Conservation (phyloP, 30 jellyfish, hydroid and myxozoan species). For the Morbakka virulenta region DNA sequence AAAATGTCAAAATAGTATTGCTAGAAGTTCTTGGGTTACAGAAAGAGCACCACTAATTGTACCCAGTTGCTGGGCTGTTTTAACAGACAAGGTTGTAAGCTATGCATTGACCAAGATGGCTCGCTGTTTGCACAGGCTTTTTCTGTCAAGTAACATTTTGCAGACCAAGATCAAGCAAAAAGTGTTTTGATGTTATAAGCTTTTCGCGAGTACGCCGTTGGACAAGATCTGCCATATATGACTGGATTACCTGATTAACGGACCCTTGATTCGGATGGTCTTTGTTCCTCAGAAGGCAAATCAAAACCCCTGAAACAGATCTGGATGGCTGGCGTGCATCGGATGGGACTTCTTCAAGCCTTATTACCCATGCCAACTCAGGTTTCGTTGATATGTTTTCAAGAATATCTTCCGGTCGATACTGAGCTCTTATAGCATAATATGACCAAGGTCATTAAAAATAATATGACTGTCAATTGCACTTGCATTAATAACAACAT, state of each 20-base stretch:
- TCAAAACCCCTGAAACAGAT: constrained; percentile 1
- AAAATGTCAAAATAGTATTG: constrained; percentile 19
- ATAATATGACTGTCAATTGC: constrained; percentile 33
- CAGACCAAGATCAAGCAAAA: constrained; percentile 19
- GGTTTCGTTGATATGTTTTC: background rate
- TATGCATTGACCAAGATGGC: constrained; percentile 51
- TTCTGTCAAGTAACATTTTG: constrained; percentile 41
- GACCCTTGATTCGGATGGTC: constrained; percentile 5
- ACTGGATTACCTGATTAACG: background rate
- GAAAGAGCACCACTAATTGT: constrained; percentile 22
- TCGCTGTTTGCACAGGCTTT: constrained; percentile 44
- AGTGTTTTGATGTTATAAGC: constrained; percentile 13
- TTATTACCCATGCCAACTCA: constrained; percentile 19
- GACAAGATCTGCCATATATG: constrained; percentile 17
- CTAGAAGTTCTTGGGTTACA: constrained; percentile 27
- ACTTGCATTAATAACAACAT: constrained; percentile 19
- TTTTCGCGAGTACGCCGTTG: constrained; percentile 36
- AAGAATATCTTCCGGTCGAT: constrained; percentile 22
- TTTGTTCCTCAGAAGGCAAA: background rate
- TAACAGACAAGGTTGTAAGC: constrained; percentile 41
- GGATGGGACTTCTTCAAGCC: background rate
- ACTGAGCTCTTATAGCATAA: constrained; percentile 30
- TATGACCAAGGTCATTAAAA: constrained; percentile 1
- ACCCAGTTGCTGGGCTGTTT: constrained; percentile 1
- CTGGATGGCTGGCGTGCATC: constrained; percentile 28